Evolutionary conservation across 2,113 vertebrate species (phyloP).

Genomic region (Progne subis): DNA sequence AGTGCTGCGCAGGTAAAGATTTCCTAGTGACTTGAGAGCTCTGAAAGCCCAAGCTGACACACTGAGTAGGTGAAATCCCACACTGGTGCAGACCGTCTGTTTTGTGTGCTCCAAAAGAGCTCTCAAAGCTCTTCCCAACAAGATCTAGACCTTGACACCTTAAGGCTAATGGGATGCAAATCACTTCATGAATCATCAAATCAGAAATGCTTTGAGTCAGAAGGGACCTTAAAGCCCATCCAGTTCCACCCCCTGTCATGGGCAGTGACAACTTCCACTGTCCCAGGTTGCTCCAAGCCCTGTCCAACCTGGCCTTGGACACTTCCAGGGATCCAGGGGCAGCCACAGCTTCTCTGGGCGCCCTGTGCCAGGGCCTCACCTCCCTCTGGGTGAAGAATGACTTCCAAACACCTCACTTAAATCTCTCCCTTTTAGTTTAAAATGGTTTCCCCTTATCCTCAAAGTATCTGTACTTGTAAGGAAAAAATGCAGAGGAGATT

Average conservation of each 20-base stretch:
- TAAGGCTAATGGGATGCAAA: not conserved
- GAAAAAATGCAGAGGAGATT: not conserved
- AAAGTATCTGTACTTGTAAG: not conserved
- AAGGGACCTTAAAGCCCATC: not conserved
- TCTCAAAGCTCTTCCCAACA: not conserved
- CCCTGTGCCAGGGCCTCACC: fast-evolving
- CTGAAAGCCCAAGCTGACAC: not conserved
- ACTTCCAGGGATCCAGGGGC: not conserved
- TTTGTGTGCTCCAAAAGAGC: not conserved
- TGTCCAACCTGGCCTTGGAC: fast-evolving
- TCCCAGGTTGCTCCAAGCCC: not conserved
- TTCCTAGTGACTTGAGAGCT: not conserved
- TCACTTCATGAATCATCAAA: not conserved
- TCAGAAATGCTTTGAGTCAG: not conserved
- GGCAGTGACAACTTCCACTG: not conserved
- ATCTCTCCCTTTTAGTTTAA: not conserved
- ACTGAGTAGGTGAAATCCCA: not conserved
- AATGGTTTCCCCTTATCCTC: not conserved
- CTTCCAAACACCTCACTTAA: not conserved
- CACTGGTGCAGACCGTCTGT: not conserved
- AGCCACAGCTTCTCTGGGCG: not conserved
- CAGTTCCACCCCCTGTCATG: fast-evolving
- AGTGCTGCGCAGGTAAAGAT: not conserved
- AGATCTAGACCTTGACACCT: not conserved
- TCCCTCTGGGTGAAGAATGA: not conserved